Evolutionary conservation across 2,888 invertebrate genomes (phyloP).

Genomic region (Pegoplata infirma): DNA sequence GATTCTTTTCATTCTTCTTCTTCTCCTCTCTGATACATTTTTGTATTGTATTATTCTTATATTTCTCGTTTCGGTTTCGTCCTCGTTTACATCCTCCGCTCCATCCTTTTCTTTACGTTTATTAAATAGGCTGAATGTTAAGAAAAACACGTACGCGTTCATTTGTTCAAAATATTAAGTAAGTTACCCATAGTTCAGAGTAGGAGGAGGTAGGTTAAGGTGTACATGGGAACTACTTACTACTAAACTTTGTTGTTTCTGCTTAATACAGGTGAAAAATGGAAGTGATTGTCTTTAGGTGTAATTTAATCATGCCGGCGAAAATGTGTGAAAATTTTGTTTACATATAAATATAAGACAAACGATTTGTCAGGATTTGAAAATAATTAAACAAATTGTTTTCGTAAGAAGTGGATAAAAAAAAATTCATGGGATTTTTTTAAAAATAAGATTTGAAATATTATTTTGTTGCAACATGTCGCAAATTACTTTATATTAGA

Average conservation of each 20-base stretch:
- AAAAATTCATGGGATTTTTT: too few relatives aligned
- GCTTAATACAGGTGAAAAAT: slow-evolving; percentile 34
- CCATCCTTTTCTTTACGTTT: slow-evolving; percentile 7
- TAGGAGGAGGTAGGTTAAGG: slow-evolving; percentile 37
- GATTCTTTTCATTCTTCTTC: slow-evolving; percentile 19
- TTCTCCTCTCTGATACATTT: background rate
- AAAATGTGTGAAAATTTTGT: slow-evolving; percentile 21
- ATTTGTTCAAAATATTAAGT: slow-evolving; percentile 16
- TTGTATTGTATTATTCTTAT: background rate
- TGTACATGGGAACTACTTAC: background rate
- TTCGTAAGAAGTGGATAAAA: too few relatives aligned
- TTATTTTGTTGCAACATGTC: too few relatives aligned
- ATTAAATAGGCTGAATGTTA: slow-evolving; percentile 19
- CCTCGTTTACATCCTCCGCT: background rate
- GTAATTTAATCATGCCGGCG: slow-evolving; percentile 25
- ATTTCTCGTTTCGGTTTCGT: background rate
- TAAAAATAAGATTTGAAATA: too few relatives aligned
- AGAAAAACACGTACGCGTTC: slow-evolving; percentile 44
- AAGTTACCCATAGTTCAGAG: slow-evolving; percentile 12
- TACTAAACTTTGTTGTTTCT: slow-evolving; percentile 5
- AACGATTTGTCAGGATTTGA: slow-evolving; percentile 27
- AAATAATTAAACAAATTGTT: too few relatives aligned
- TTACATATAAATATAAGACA: slow-evolving; percentile 12
- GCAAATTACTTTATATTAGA: too few relatives aligned
- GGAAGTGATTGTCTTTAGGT: slow-evolving; percentile 15